Conservation (phyloP, 2,797 vertebrate species). For the Chaunax sp. region DNA sequence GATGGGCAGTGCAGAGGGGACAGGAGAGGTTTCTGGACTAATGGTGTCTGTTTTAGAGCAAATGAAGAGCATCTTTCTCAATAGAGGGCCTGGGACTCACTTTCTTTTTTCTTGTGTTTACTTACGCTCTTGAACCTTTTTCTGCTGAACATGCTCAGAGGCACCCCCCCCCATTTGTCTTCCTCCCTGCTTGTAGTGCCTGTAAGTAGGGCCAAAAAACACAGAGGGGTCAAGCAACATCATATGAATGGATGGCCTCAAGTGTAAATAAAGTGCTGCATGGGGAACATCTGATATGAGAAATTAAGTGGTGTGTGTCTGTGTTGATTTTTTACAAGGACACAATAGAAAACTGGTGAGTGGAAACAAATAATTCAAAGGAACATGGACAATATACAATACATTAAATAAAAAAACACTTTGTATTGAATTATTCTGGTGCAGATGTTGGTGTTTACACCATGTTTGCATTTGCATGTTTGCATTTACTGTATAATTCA, state of each 20-base stretch:
- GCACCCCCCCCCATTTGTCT: slow-evolving; percentile 37
- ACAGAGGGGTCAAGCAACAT: slow-evolving; percentile 52
- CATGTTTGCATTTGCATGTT: too few species aligned
- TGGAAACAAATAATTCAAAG: slow-evolving; percentile 18
- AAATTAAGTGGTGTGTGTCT: slow-evolving; percentile 20
- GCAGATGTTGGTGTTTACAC: slow-evolving; percentile 6
- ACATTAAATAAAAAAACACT: background rate
- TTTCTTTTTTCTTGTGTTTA: slow-evolving; percentile 45
- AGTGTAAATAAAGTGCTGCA: slow-evolving; percentile 40
- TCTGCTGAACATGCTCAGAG: slow-evolving; percentile 38
- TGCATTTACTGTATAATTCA: too few species aligned
- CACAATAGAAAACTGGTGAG: slow-evolving; percentile 13
- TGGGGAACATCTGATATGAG: slow-evolving; percentile 37
- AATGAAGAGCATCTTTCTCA: slow-evolving; percentile 51
- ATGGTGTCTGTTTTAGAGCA: slow-evolving; percentile 39
- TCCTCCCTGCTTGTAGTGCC: slow-evolving; percentile 23
- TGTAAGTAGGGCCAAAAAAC: slow-evolving; percentile 40
- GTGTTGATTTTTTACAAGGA: slow-evolving; percentile 14
- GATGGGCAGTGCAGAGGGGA: slow-evolving; percentile 32
- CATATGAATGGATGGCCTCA: slow-evolving; percentile 30
- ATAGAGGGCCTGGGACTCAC: slow-evolving; percentile 12
- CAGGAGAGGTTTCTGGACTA: slow-evolving; percentile 30
- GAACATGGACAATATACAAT: background rate
- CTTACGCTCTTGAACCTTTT: slow-evolving; percentile 34
- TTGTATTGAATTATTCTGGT: background rate